A percentile compares a stretch with the other conserved stretches of the same genome.
These are phyloP conservation scores for Trachelus troglodyta DNA, from an alignment of 2,888 invertebrate species.

Conservation along the genomic window DNA sequence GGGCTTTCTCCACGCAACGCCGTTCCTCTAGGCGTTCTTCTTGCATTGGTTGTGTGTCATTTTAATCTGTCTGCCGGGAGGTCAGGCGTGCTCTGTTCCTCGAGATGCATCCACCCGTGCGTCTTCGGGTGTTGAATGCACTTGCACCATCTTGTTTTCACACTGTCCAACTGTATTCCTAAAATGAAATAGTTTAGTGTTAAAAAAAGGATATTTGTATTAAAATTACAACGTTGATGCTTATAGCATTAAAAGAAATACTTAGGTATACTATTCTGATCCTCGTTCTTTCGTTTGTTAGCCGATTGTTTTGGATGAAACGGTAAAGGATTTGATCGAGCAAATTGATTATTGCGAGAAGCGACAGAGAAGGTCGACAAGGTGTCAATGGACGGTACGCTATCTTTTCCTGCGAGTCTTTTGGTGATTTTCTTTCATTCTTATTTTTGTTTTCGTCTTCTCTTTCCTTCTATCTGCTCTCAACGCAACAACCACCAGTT, in stretches of 20 bases:
- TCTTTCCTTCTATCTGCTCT: constrained; percentile 4
- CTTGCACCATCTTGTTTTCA: constrained; percentile 24
- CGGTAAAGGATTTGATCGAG: background rate
- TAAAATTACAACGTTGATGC: constrained; percentile 14
- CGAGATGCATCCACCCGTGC: constrained; percentile 47
- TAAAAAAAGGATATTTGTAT: too few species aligned
- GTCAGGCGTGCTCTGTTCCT: constrained; percentile 55
- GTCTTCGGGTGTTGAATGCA: constrained; percentile 32
- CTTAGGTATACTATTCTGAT: background rate
- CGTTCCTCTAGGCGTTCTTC: constrained; percentile 11
- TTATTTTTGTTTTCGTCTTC: constrained; percentile 27
- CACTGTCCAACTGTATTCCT: background rate
- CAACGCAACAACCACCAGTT: background rate
- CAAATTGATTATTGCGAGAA: background rate
- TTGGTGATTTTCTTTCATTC: constrained; percentile 13
- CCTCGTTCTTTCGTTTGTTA: background rate
- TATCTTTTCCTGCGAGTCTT: background rate
- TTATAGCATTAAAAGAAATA: background rate
- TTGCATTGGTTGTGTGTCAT: constrained; percentile 49
- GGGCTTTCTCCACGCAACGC: background rate
- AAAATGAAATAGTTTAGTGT: background rate
- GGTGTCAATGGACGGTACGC: background rate
- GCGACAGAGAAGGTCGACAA: background rate
- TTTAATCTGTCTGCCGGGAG: constrained; percentile 64
- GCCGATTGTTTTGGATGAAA: background rate